A percentile compares a stretch with the other conserved stretches of the same genome.
phyloP scores from a whole-genome alignment of 2,888 invertebrate species.

The Apodemia mormo region DNA sequence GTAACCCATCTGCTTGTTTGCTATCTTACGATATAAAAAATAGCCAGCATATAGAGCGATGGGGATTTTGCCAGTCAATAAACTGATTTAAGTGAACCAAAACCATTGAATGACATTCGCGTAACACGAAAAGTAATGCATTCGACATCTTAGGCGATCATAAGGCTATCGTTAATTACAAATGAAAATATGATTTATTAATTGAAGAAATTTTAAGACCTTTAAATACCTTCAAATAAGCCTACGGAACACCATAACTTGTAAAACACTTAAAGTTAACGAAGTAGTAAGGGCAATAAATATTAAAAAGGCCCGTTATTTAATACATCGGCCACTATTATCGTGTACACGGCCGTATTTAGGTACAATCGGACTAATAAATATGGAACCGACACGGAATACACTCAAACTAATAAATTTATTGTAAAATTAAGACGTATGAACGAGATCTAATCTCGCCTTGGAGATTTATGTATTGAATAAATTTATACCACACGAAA shows the following conservation, averaged over 20 bases:
- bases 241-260: constrained; percentile 35
- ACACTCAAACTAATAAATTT: constrained; percentile 63
- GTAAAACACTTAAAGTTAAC: constrained; percentile 37
- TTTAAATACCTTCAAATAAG: background rate
- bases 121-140: no score
- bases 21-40: no score
- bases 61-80: no score
- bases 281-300: constrained; percentile 51
- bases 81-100: no score
- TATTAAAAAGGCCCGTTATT: constrained; percentile 60
- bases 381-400: constrained; percentile 43
- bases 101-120: no score
- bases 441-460: constrained; percentile 71
- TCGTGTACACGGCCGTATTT: constrained; percentile 66
- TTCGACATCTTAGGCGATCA: no score
- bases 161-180: no score
- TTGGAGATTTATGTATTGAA: constrained; percentile 66
- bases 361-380: constrained; percentile 69
- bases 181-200: no score
- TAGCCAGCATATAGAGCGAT: no score
- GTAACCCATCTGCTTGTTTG: no score
- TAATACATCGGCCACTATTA: constrained; percentile 60
- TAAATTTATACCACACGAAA: constrained; percentile 67
- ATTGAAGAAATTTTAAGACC: no score
- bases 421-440: constrained; percentile 76